phyloP scores from a whole-genome alignment of 2,113 vertebrate species.

The Mobula birostris region DNA sequence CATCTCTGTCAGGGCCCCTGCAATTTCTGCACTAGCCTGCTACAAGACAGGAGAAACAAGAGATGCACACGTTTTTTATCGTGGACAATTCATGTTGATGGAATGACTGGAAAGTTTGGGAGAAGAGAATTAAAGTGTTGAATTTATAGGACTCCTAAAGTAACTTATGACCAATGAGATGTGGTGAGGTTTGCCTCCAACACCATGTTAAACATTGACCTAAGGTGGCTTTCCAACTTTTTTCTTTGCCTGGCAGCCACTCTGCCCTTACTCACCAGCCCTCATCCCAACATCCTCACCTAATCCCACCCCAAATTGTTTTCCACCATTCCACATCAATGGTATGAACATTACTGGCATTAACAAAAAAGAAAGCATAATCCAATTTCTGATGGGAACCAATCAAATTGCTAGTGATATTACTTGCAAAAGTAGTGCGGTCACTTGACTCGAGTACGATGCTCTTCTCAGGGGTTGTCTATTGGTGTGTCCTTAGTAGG shows the following conservation, averaged over 20 bases:
- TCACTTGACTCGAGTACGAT: no score
- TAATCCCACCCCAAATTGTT: neutral
- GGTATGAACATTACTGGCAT: neutral
- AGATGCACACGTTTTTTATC: neutral
- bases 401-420: neutral
- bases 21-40: no score
- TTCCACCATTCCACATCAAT: neutral
- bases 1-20: no score
- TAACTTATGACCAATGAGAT: no score
- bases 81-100: neutral
- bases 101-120: neutral
- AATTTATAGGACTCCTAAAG: no score
- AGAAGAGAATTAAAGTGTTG: neutral
- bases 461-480: no score
- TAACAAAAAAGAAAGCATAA: neutral
- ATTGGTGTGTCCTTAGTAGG: no score
- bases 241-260: neutral
- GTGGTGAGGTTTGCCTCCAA: neutral
- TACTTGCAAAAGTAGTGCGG: neutral
- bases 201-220: neutral
- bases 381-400: neutral
- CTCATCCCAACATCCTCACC: neutral
- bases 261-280: neutral
- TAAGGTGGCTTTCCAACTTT: neutral
- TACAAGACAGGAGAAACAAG: no score